A percentile compares a stretch with the other conserved stretches of the same genome.
phyloP scores from a whole-genome alignment of 2,888 invertebrate genomes.

The Dione vanillae region DNA sequence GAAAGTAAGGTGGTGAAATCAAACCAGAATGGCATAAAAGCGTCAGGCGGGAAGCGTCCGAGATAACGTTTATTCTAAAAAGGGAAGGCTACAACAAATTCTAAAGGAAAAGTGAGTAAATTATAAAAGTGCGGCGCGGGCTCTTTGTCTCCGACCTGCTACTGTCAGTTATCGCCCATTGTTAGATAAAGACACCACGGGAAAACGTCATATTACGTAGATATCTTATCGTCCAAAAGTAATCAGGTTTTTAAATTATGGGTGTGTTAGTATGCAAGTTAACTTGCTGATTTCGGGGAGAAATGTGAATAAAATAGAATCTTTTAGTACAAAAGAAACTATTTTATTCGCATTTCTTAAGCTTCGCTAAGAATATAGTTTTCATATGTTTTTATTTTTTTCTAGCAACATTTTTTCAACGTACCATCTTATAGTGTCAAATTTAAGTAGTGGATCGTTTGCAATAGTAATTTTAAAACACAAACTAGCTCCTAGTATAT shows the following conservation, averaged over 20 bases:
- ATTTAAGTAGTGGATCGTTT: not conserved
- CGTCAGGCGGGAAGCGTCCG: constrained; percentile 53
- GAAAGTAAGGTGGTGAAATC: constrained; percentile 12
- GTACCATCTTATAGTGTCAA: not conserved
- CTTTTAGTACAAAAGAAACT: too few relatives aligned
- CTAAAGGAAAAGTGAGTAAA: constrained; percentile 73
- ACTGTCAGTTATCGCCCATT: constrained; percentile 62
- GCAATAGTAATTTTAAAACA: not conserved
- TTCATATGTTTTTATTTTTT: too few relatives aligned
- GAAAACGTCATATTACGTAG: constrained; percentile 26
- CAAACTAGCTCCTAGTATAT: not conserved
- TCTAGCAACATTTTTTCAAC: too few relatives aligned
- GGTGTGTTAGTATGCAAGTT: not conserved
- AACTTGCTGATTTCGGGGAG: not conserved
- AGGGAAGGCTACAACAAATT: constrained; percentile 54
- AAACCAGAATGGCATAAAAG: constrained; percentile 34
- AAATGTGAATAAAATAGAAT: too few relatives aligned
- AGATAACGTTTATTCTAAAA: constrained; percentile 72
- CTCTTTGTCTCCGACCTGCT: constrained; percentile 68
- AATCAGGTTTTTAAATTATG: not conserved
- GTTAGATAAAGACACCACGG: constrained; percentile 37
- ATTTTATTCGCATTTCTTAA: too few relatives aligned
- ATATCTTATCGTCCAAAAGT: not conserved
- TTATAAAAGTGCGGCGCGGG: constrained; percentile 71
- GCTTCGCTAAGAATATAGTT: too few relatives aligned